Evolutionary conservation across 2,797 vertebrate genomes (phyloP).

Genomic region (Arrhamphus sclerolepis): DNA sequence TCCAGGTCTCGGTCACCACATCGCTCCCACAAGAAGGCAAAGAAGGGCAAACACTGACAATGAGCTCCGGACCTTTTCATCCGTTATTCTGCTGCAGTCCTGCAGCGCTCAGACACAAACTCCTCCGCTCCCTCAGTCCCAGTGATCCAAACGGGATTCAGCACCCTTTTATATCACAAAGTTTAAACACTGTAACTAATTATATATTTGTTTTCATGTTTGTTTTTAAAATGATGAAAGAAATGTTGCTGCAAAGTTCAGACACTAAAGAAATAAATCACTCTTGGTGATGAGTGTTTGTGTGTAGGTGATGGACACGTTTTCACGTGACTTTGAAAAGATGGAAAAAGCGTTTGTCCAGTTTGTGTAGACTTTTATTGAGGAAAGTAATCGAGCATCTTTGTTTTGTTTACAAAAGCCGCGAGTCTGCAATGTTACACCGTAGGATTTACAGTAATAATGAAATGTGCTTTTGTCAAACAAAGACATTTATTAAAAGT

Average conservation of each 20-base stretch:
- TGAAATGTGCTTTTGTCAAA: constrained; percentile 70
- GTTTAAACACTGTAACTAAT: constrained; percentile 80
- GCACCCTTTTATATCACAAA: constrained; percentile 79
- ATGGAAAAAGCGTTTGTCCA: neutral
- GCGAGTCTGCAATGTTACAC: constrained; percentile 55
- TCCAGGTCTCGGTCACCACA: constrained; percentile 83
- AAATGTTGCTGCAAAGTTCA: constrained; percentile 66
- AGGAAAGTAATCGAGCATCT: constrained; percentile 61
- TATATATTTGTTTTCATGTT: constrained; percentile 78
- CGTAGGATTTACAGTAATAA: constrained; percentile 56
- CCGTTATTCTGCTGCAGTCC: constrained; percentile 17
- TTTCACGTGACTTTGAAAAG: too few species aligned
- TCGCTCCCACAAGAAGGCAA: constrained; percentile 83
- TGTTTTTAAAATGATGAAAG: constrained; percentile 76
- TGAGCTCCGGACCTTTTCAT: constrained; percentile 21
- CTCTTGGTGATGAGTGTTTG: constrained; percentile 47
- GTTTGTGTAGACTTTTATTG: constrained; percentile 61
- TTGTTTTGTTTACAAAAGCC: constrained; percentile 68
- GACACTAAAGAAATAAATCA: constrained; percentile 81
- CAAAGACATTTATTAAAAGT: constrained; percentile 66
- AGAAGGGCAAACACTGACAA: constrained; percentile 85
- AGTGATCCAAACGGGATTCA: constrained; percentile 58
- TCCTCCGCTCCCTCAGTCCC: constrained; percentile 33
- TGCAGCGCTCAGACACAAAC: constrained; percentile 43
- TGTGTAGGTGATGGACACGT: constrained; percentile 9